These are phyloP conservation scores for Amphipoea oculea DNA, from an alignment of 2,888 invertebrate genomes.

Conservation along the genomic window DNA sequence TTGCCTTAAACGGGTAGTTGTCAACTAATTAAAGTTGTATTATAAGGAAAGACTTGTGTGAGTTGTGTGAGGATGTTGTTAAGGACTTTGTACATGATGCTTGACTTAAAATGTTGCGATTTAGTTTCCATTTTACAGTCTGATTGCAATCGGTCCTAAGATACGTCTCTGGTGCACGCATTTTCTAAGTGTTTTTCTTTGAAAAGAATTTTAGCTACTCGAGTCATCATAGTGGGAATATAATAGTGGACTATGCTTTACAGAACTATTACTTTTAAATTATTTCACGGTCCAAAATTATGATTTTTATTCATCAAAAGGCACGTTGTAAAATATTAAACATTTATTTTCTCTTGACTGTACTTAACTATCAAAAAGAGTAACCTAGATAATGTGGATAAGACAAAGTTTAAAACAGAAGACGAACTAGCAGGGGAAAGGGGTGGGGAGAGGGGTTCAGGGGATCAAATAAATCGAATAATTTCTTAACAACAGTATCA, in stretches of 20 bases:
- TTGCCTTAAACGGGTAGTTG: constrained; percentile 51
- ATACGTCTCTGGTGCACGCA: constrained; percentile 18
- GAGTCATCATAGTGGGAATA: background rate
- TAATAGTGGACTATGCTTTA: background rate
- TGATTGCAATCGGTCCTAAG: constrained; percentile 17
- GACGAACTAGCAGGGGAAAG: no score
- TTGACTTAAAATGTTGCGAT: constrained; percentile 28
- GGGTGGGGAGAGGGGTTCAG: no score
- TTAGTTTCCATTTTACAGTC: constrained; percentile 37
- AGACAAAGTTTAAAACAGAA: no score
- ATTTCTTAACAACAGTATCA: background rate
- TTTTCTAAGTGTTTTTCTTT: constrained; percentile 1
- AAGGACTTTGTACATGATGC: constrained; percentile 54
- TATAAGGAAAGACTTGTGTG: constrained; percentile 67
- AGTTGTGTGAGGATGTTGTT: constrained; percentile 44
- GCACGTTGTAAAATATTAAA: no score
- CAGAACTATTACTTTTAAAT: background rate
- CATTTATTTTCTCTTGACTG: no score
- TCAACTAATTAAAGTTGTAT: constrained; percentile 71
- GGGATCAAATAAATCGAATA: no score
- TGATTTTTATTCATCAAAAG: background rate
- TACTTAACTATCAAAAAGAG: no score
- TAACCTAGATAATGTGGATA: no score
- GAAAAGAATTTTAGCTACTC: background rate
- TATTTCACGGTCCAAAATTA: background rate